Conservation (phyloP, 92 coral and sea anemone species). For the Bergia sp. region DNA sequence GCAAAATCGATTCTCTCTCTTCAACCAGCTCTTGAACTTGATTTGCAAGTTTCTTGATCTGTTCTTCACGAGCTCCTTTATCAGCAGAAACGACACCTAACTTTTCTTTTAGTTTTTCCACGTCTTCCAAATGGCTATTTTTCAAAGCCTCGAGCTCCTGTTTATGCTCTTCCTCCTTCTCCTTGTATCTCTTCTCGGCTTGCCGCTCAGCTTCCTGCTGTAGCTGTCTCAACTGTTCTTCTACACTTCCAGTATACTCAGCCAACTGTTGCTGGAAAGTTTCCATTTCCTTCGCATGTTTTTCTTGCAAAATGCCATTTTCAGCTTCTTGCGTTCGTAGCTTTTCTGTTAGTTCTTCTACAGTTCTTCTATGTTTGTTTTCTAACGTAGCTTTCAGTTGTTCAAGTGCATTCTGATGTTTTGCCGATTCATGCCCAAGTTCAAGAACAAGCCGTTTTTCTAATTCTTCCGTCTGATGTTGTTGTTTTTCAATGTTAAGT, state of each 20-base stretch:
- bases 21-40: slow-evolving; percentile 59
- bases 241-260: slow-evolving; percentile 69
- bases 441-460: slow-evolving; percentile 85
- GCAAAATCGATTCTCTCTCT: slow-evolving; percentile 50
- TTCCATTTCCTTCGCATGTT: slow-evolving; percentile 75
- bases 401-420: slow-evolving; percentile 69
- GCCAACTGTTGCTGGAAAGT: slow-evolving; percentile 63
- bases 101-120: slow-evolving; percentile 42
- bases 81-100: slow-evolving; percentile 47
- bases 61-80: slow-evolving; percentile 46
- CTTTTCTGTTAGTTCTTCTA: slow-evolving; percentile 53
- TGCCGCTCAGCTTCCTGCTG: slow-evolving; percentile 58
- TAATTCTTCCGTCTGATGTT: slow-evolving; percentile 78
- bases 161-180: slow-evolving; percentile 43
- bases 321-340: slow-evolving; percentile 61
- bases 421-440: slow-evolving; percentile 79
- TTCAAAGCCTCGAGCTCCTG: slow-evolving; percentile 61
- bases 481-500: slow-evolving; percentile 70
- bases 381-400: slow-evolving; percentile 48
- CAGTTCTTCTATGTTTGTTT: slow-evolving; percentile 45
- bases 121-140: slow-evolving; percentile 34
- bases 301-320: slow-evolving; percentile 58
- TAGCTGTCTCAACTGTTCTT: slow-evolving; percentile 67
- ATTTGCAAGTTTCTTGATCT: slow-evolving; percentile 56
- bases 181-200: slow-evolving; percentile 50